Evolutionary conservation across 2,888 invertebrate genomes (phyloP).

Genomic region (Coecobrya sp.): DNA sequence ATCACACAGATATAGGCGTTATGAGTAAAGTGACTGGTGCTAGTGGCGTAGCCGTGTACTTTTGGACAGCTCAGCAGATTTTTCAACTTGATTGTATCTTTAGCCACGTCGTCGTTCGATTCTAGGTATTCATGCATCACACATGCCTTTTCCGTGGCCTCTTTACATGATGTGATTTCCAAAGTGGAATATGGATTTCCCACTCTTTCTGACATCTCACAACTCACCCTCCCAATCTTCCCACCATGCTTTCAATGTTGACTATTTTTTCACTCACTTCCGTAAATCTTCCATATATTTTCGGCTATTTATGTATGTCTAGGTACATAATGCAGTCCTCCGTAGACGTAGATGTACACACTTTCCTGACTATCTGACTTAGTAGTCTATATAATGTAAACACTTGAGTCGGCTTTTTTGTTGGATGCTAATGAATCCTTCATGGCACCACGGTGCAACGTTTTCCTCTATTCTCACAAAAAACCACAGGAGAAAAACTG

Average conservation of each 20-base stretch:
- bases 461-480: slow-evolving; percentile 39
- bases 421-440: slow-evolving; percentile 72
- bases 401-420: slow-evolving; percentile 70
- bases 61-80: slow-evolving; percentile 67
- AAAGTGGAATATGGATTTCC: slow-evolving; percentile 50
- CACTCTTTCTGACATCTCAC: slow-evolving; percentile 26
- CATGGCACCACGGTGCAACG: slow-evolving; percentile 27
- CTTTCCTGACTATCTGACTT: neutral
- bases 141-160: slow-evolving; percentile 50
- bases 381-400: slow-evolving; percentile 47
- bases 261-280: slow-evolving; percentile 2
- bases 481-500: slow-evolving; percentile 69
- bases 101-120: slow-evolving; percentile 37
- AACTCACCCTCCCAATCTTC: slow-evolving; percentile 1
- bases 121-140: slow-evolving; percentile 56
- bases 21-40: slow-evolving; percentile 25
- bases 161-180: slow-evolving; percentile 58
- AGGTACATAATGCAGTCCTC: neutral
- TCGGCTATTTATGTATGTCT: neutral
- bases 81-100: slow-evolving; percentile 57
- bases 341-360: neutral
- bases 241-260: neutral
- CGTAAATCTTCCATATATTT: neutral
- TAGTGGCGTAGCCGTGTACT: slow-evolving; percentile 26
- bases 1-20: neutral